These are phyloP conservation scores for Automeris io DNA, from an alignment of 2,888 invertebrate species.

Conservation along the genomic window DNA sequence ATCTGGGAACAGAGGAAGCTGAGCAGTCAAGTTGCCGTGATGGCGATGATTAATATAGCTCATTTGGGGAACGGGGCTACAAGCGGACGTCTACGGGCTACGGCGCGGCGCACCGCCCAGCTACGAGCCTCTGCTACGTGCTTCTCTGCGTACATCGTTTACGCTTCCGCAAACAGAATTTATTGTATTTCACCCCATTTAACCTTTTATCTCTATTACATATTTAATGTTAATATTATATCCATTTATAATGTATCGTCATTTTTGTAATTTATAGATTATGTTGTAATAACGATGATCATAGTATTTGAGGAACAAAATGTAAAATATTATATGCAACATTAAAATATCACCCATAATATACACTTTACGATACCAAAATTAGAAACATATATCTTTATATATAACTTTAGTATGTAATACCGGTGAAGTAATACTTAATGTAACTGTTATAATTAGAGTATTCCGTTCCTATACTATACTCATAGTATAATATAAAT, in stretches of 20 bases:
- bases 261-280: neutral
- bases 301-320: too few relatives aligned
- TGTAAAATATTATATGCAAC: too few relatives aligned
- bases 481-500: too few relatives aligned
- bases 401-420: too few relatives aligned
- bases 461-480: too few relatives aligned
- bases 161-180: conserved; percentile 69
- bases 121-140: conserved; percentile 59
- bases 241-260: neutral
- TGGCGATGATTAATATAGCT: conserved; percentile 73
- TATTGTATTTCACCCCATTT: conserved; percentile 70
- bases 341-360: too few relatives aligned
- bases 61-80: conserved; percentile 64
- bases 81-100: conserved; percentile 31
- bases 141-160: conserved; percentile 69
- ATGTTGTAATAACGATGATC: neutral
- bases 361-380: too few relatives aligned
- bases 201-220: conserved; percentile 68
- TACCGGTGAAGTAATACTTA: too few relatives aligned
- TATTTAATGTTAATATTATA: conserved; percentile 47
- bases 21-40: conserved; percentile 67
- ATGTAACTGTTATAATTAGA: too few relatives aligned
- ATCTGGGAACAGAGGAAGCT: conserved; percentile 62
- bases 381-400: too few relatives aligned
- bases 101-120: conserved; percentile 29